Base-by-base conservation (phyloP, 1,140 invertebrate genomes). In the Apis cerana region DNA sequence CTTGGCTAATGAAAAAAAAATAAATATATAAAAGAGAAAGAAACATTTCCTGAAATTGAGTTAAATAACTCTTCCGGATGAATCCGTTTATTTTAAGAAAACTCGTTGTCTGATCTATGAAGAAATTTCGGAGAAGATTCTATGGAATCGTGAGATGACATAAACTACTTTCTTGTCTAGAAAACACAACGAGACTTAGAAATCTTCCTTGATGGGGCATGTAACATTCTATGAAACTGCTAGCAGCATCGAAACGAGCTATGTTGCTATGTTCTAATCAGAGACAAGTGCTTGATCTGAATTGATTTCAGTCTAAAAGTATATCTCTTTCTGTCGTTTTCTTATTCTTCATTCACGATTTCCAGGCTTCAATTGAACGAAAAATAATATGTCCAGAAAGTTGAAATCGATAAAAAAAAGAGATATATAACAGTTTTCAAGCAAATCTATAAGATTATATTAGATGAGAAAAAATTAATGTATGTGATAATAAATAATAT, bases 221-320 rank as follows among this genome's bases (percentile, higher is more conserved):
- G 84, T 52, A 58, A 56, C 62, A 86, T 87, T 86, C 75, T 80
- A 75, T 78, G 80, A 86, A 80, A 86, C 23, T n/a, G 71, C n/a
- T 48, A 72, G 79, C 72, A 72, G 72, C 59, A 69, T 23, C 78
- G 54, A 54, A 68, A 88, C 52, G 65, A 80, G 72, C 54, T 71
- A 71, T 65, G 84, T 79, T 71, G 61, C 52, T 85, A 70, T 83
- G 88, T 80, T 71, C 80, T 84, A 89, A 89, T 89, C 87, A 89
- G 86, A 80, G 76, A 89, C 87, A 89, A 86, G 86, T 84, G 86
- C 86, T 85, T 69, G 64, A 82, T 72, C 59, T 69, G 10, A 52
- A n/a, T 75, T 82, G 80, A 59, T 78, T 86, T 88, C 82, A 86
- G 88, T 86, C 84, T 75, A 83, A 62, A 78, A 89, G 64, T 85